A percentile compares a stretch with the other conserved stretches of the same genome.
Evolutionary conservation across 1,140 invertebrate species (phyloP).

Genomic region (Papilio dardanus): DNA sequence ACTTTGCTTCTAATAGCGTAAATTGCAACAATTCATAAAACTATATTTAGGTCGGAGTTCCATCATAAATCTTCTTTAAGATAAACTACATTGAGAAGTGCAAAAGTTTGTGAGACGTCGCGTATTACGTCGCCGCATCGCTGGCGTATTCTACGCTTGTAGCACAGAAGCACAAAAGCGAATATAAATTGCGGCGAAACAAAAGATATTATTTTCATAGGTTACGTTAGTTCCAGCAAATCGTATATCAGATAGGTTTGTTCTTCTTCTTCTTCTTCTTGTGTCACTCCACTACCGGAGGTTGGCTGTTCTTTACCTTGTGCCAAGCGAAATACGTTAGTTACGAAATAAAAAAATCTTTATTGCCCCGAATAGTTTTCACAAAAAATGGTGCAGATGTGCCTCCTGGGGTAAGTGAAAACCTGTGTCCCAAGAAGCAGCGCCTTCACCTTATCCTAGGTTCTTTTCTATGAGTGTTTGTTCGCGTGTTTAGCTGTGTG

Average conservation of each 20-base stretch:
- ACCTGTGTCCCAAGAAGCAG: no score
- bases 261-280: no score
- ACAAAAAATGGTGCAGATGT: no score
- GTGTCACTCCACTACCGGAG: no score
- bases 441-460: no score
- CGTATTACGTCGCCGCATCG: constrained; percentile 26
- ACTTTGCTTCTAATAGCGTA: background rate
- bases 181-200: background rate
- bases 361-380: no score
- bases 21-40: background rate
- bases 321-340: no score
- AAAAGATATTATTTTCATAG: background rate
- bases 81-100: constrained; percentile 31
- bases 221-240: background rate
- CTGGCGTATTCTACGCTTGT: background rate
- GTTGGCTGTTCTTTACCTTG: no score
- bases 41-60: background rate
- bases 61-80: constrained; percentile 20
- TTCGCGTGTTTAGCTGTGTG: no score
- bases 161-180: background rate
- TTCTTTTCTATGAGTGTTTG: no score
- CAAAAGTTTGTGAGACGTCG: constrained; percentile 16
- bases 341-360: no score
- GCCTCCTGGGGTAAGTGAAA: no score
- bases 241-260: background rate